phyloP scores from a whole-genome alignment of 2,888 invertebrate species.

The Dusona sp. region DNA sequence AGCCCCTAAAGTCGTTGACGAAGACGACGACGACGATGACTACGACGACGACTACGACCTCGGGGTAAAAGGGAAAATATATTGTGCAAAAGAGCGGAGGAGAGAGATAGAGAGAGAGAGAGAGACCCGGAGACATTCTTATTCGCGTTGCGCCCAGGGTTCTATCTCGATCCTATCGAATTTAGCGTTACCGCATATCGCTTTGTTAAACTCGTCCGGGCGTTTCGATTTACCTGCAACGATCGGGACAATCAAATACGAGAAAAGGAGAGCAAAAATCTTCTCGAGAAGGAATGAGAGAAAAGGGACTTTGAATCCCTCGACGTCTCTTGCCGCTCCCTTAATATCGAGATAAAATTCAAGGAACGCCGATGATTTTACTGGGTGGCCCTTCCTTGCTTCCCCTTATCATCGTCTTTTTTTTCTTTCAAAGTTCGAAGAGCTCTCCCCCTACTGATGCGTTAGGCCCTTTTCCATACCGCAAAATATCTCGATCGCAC shows the following conservation, averaged over 20 bases:
- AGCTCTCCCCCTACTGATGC: slow-evolving; percentile 2
- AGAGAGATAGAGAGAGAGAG: slow-evolving; percentile 5
- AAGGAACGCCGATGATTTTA: slow-evolving; percentile 65
- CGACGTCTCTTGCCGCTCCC: slow-evolving; percentile 52
- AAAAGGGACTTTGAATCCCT: slow-evolving; percentile 25
- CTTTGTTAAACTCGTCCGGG: slow-evolving; percentile 63
- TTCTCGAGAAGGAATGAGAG: neutral
- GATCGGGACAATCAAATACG: slow-evolving; percentile 40
- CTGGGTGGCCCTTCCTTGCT: slow-evolving; percentile 61
- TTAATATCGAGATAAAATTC: slow-evolving; percentile 69
- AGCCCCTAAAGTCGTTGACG: slow-evolving; percentile 33
- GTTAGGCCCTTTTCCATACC: slow-evolving; percentile 34
- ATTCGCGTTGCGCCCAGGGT: slow-evolving; percentile 27
- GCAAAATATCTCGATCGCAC: slow-evolving; percentile 24
- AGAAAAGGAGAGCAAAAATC: slow-evolving; percentile 22
- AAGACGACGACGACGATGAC: slow-evolving; percentile 8
- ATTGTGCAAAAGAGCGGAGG: slow-evolving; percentile 20
- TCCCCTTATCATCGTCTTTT: slow-evolving; percentile 5
- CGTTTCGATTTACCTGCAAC: slow-evolving; percentile 55
- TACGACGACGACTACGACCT: neutral
- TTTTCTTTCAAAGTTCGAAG: neutral
- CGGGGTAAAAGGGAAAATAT: slow-evolving; percentile 9
- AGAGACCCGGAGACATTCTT: slow-evolving; percentile 11
- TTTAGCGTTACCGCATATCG: slow-evolving; percentile 64
- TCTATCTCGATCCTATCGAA: slow-evolving; percentile 70